These are phyloP conservation scores for Labroides dimidiatus DNA, from an alignment of 2,797 vertebrate genomes.

Conservation along the genomic window DNA sequence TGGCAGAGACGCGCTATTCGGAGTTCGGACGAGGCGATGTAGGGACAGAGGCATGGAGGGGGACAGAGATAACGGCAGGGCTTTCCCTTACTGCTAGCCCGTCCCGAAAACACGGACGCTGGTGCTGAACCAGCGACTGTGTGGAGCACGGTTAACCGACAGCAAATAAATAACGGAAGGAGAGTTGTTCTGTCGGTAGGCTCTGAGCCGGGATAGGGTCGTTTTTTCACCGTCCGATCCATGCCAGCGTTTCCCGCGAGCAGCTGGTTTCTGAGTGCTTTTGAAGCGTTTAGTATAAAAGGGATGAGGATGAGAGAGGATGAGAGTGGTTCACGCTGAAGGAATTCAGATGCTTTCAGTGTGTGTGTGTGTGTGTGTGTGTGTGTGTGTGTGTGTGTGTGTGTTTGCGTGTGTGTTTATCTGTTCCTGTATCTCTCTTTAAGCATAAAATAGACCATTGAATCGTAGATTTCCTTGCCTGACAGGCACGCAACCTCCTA, in stretches of 20 bases:
- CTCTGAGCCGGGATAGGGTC: slow-evolving; percentile 42
- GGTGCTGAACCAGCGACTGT: slow-evolving; percentile 79
- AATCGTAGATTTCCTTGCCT: slow-evolving; percentile 55
- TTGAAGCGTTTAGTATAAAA: slow-evolving; percentile 57
- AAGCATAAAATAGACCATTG: slow-evolving; percentile 66
- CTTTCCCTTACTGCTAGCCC: slow-evolving; percentile 69
- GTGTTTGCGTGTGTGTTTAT: slow-evolving; percentile 34
- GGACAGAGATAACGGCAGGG: slow-evolving; percentile 60
- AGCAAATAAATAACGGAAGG: slow-evolving; percentile 69
- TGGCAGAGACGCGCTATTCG: slow-evolving; percentile 49
- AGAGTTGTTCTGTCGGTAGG: slow-evolving; percentile 70
- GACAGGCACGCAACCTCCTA: slow-evolving; percentile 46
- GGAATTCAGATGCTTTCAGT: slow-evolving; percentile 79
- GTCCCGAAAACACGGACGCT: slow-evolving; percentile 79
- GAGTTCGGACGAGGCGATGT: slow-evolving; percentile 54
- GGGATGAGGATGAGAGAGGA: slow-evolving; percentile 66
- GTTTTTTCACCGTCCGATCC: slow-evolving; percentile 42
- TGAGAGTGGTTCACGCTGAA: slow-evolving; percentile 77
- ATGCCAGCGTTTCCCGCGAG: slow-evolving; percentile 44
- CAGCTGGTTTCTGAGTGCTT: slow-evolving; percentile 47
- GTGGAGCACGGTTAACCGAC: slow-evolving; percentile 67
- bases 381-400: slow-evolving; percentile 10
- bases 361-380: slow-evolving; percentile 1
- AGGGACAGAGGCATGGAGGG: slow-evolving; percentile 49
- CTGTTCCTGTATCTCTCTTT: slow-evolving; percentile 34